A percentile compares a stretch with the other conserved stretches of the same genome.
These are phyloP conservation scores for Lasioglossum pauxillum DNA, from an alignment of 2,888 invertebrate species.

Conservation along the genomic window DNA sequence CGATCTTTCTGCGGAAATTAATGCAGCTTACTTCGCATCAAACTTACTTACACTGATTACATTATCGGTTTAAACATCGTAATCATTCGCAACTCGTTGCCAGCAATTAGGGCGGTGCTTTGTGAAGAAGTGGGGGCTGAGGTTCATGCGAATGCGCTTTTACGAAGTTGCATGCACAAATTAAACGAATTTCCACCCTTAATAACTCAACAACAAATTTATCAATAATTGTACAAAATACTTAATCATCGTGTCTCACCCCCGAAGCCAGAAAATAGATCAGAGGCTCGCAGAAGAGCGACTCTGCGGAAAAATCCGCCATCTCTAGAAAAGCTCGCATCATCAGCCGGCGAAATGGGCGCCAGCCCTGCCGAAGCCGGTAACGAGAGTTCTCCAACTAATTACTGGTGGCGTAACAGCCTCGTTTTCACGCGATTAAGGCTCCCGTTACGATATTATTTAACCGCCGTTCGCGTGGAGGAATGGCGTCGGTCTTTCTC, in stretches of 20 bases:
- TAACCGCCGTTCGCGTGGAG: constrained; percentile 12
- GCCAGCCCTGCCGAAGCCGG: neutral
- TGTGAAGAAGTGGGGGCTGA: neutral
- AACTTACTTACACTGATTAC: neutral
- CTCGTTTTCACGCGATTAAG: constrained; percentile 50
- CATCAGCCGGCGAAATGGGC: neutral
- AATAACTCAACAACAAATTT: neutral
- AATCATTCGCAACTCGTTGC: neutral
- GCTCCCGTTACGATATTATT: constrained; percentile 39
- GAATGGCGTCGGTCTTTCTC: constrained; percentile 24
- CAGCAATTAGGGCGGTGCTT: neutral
- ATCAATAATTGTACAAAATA: neutral
- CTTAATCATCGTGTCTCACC: neutral
- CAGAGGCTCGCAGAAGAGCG: neutral
- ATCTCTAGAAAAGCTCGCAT: neutral
- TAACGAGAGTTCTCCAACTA: constrained; percentile 33
- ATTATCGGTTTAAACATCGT: neutral
- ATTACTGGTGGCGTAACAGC: constrained; percentile 45
- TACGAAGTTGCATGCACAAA: neutral
- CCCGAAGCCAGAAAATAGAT: neutral
- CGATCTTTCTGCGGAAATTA: neutral
- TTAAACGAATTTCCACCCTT: neutral
- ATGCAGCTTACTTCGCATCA: neutral
- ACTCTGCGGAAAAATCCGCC: neutral
- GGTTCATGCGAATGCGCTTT: neutral